Base-by-base conservation (phyloP, 2,888 invertebrate species). In the Melanchra persicariae region DNA sequence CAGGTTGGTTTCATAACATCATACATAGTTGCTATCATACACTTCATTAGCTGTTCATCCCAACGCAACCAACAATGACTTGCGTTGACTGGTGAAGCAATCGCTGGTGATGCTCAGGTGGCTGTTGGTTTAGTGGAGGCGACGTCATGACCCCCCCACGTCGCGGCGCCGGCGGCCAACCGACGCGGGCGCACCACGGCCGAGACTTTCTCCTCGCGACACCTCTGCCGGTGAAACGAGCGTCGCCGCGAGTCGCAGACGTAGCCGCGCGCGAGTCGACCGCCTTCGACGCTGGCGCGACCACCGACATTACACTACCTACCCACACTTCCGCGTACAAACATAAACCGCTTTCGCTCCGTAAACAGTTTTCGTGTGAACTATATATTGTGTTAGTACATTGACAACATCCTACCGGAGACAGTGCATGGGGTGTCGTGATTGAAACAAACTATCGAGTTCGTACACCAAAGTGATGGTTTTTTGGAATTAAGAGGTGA, bases 121-220 rank as follows among this genome's bases (percentile, higher is more conserved):
- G 89, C 86, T 91, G 91, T 90, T 89, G 88, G 90, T 89, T 91
- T 89, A 84, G 85, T 81, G 30, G 34, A 30, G 19, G 30, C 85
- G 85, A 93, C 95, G 94, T 94, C 94, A 94, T 88, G 90, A 89
- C 92, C 93, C 94, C 95, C 86, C 93, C 91, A 89, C 87, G 63
- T 76, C 60, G 61, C 69, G 86, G 83, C 82, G 79, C 83, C 82
- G 74, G 79, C 90, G 89, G 86, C 93, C 93, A 92, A 93, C 93
- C 93, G 91, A 89, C 90, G 92, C 92, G 87, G 88, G 91, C 92
- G 91, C 91, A 85, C 94, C 95, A 95, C 94, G 94, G 95, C 93
- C 96, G 91, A 93, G 93, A 96, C 96, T 96, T 96, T 96, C 96
- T 96, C 96, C 94, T 95, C 94, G 94, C 94, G 94, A 93, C 95